Conservation (phyloP, 2,113 vertebrate genomes). For the Microcebus griseorufus region DNA sequence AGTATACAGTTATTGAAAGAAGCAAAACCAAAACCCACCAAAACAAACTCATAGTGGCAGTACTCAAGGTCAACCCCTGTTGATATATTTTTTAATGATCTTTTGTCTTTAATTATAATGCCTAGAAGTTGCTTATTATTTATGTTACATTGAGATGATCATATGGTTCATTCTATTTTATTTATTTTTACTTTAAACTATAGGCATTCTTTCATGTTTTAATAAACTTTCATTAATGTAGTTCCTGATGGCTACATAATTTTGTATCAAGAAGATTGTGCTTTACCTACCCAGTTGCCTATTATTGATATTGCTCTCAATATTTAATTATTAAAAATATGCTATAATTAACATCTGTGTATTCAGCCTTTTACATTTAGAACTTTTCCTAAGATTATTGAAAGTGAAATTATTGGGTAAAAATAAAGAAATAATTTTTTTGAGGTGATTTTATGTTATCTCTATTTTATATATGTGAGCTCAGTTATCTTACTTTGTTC, state of each 20-base stretch:
- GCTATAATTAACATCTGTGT: not conserved
- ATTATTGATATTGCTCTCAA: not conserved
- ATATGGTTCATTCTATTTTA: not conserved
- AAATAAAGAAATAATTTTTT: not conserved
- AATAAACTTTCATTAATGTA: not conserved
- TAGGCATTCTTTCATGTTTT: not conserved
- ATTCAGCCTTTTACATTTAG: not conserved
- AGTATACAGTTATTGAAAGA: not conserved
- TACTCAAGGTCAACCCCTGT: not conserved
- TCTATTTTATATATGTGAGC: not conserved
- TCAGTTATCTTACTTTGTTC: not conserved
- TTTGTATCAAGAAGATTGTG: not conserved
- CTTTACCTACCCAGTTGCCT: not conserved
- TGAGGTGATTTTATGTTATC: not conserved
- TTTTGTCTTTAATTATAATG: not conserved
- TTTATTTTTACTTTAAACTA: not conserved
- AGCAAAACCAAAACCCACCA: not conserved
- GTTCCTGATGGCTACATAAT: not conserved
- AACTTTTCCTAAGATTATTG: not conserved
- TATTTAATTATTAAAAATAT: not conserved
- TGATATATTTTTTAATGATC: not conserved
- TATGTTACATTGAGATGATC: not conserved
- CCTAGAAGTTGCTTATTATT: not conserved
- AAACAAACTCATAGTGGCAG: not conserved
- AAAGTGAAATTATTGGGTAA: not conserved